phyloP scores from a whole-genome alignment of 2,888 invertebrate species.

The Prosapia bicincta region DNA sequence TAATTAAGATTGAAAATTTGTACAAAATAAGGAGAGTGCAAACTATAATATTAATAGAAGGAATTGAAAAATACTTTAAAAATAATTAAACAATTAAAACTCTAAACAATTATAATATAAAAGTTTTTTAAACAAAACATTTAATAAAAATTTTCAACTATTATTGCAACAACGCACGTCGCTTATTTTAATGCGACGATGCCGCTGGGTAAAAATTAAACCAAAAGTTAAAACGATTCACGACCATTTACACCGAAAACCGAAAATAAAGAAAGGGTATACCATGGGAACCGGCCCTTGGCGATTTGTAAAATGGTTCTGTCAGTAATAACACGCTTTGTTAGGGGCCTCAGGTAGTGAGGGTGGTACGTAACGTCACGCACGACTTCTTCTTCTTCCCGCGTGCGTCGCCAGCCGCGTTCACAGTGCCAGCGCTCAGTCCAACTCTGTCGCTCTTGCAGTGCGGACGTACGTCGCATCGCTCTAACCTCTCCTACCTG shows the following conservation, averaged over 20 bases:
- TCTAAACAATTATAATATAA: too few relatives aligned
- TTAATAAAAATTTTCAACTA: too few relatives aligned
- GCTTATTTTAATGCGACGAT: too few relatives aligned
- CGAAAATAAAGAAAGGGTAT: background rate
- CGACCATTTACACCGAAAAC: background rate
- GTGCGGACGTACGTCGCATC: background rate
- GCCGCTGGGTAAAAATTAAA: too few relatives aligned
- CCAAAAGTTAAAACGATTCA: too few relatives aligned
- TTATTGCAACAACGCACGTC: too few relatives aligned
- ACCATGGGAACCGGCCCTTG: background rate
- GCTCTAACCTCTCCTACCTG: background rate
- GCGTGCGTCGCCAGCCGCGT: background rate
- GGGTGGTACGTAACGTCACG: background rate
- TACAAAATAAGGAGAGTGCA: too few relatives aligned
- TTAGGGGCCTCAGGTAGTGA: constrained; percentile 2
- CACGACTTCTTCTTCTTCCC: background rate
- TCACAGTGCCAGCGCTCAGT: background rate
- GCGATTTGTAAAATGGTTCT: constrained; percentile 2
- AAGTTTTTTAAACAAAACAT: too few relatives aligned
- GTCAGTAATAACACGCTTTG: background rate
- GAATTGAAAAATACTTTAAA: too few relatives aligned
- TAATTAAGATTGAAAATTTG: too few relatives aligned
- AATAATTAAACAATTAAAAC: too few relatives aligned
- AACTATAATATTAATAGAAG: too few relatives aligned
- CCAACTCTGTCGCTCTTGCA: background rate